Evolutionary conservation across 2,113 vertebrate genomes (phyloP).

Genomic region (Rhabdomys dilectus): DNA sequence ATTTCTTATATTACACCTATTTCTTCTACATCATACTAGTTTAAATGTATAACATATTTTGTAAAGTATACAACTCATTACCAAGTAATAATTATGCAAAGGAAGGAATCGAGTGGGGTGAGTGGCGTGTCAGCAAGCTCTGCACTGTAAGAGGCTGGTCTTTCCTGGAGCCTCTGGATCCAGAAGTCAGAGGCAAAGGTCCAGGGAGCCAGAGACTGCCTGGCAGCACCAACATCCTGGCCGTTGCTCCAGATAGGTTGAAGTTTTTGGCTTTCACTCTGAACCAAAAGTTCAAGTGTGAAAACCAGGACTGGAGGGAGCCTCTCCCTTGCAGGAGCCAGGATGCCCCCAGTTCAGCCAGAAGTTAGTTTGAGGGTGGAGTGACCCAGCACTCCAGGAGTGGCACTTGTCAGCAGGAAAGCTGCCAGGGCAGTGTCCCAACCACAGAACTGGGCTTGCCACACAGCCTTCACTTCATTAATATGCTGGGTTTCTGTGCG

Average conservation of each 20-base stretch:
- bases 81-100: slow-evolving; percentile 30
- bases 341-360: slow-evolving; percentile 79
- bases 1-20: neutral
- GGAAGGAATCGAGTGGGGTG: slow-evolving; percentile 1
- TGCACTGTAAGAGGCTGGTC: slow-evolving; percentile 26
- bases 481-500: slow-evolving; percentile 51
- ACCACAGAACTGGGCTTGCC: slow-evolving; percentile 52
- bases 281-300: slow-evolving; percentile 75
- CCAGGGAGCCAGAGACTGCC: slow-evolving; percentile 64
- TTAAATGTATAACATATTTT: slow-evolving; percentile 22
- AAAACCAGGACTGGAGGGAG: slow-evolving; percentile 66
- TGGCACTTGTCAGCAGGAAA: slow-evolving; percentile 73
- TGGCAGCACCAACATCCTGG: slow-evolving; percentile 63
- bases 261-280: slow-evolving; percentile 76
- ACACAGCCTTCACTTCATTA: slow-evolving; percentile 58
- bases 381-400: slow-evolving; percentile 75
- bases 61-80: slow-evolving; percentile 33
- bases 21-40: neutral
- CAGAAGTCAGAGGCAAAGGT: slow-evolving; percentile 57
- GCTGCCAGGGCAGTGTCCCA: slow-evolving; percentile 69
- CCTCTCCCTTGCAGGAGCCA: slow-evolving; percentile 54
- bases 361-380: slow-evolving; percentile 79
- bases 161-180: slow-evolving; percentile 44
- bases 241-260: slow-evolving; percentile 60
- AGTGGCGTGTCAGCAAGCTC: slow-evolving; percentile 16